A percentile compares a stretch with the other conserved stretches of the same genome.
These are phyloP conservation scores for Xyliphius kryptos DNA, from an alignment of 2,113 vertebrate species.

Conservation along the genomic window DNA sequence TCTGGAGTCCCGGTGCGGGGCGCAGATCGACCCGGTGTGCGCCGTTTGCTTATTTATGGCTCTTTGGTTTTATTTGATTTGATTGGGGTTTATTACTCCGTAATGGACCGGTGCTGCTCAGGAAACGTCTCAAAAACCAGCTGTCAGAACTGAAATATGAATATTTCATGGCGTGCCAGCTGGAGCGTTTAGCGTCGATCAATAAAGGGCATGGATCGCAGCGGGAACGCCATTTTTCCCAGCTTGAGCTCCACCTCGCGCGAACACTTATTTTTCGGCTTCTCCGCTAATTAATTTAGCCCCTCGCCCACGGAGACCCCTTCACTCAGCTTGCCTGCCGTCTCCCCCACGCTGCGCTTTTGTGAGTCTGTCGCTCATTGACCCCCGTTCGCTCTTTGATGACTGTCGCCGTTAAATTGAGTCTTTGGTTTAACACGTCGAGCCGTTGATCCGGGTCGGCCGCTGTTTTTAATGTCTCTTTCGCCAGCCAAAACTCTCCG, in stretches of 20 bases:
- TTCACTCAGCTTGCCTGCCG: constrained; percentile 27
- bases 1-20: neutral
- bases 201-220: constrained; percentile 51
- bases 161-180: constrained; percentile 59
- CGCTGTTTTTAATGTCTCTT: too few relatives aligned
- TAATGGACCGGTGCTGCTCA: constrained; percentile 42
- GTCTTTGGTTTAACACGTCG: neutral
- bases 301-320: constrained; percentile 43
- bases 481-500: neutral
- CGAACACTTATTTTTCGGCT: constrained; percentile 51
- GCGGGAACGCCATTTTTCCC: constrained; percentile 56
- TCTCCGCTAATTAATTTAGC: constrained; percentile 58
- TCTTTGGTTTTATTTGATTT: neutral
- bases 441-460: neutral
- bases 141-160: constrained; percentile 57
- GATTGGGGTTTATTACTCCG: constrained; percentile 6
- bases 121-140: constrained; percentile 51
- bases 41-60: constrained; percentile 10
- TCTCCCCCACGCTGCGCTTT: constrained; percentile 41
- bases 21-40: neutral
- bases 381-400: neutral
- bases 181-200: constrained; percentile 60
- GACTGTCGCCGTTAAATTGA: neutral
- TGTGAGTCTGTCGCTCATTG: constrained; percentile 36
- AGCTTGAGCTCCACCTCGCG: constrained; percentile 49